Conservation (phyloP, 2,113 vertebrate species). For the Centropus unirufus region DNA sequence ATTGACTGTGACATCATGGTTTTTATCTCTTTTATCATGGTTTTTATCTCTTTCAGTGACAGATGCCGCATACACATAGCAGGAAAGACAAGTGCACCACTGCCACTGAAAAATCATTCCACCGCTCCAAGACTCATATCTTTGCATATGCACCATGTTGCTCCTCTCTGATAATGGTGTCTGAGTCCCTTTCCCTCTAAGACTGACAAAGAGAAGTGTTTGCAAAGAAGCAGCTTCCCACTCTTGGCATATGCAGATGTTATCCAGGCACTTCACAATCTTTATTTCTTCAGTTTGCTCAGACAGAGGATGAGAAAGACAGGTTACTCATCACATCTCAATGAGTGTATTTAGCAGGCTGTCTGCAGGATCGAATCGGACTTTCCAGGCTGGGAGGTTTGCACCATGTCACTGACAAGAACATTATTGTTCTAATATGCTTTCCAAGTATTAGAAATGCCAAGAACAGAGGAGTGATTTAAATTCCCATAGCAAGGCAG, state of each 20-base stretch:
- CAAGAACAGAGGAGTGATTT: slow-evolving; percentile 33
- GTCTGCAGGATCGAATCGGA: background rate
- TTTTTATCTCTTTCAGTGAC: background rate
- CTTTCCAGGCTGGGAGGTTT: background rate
- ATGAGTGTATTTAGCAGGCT: background rate
- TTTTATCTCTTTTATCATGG: background rate
- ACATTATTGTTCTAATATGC: slow-evolving; percentile 26
- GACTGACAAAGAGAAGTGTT: background rate
- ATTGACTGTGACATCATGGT: background rate
- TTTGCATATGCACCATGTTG: background rate
- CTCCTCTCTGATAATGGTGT: background rate
- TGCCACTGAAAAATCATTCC: background rate
- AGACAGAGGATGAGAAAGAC: background rate
- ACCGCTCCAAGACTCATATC: background rate
- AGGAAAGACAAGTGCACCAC: background rate
- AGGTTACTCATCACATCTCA: background rate
- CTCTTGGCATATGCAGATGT: background rate
- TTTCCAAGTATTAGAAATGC: slow-evolving; percentile 26
- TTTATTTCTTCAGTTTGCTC: background rate
- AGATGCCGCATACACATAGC: background rate
- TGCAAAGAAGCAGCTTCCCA: background rate
- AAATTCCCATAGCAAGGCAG: slow-evolving; percentile 17
- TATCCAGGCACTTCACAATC: background rate
- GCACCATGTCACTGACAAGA: slow-evolving; percentile 28
- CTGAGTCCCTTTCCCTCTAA: background rate